phyloP scores from a whole-genome alignment of 1,140 invertebrate species.

The Episyrphus balteatus region DNA sequence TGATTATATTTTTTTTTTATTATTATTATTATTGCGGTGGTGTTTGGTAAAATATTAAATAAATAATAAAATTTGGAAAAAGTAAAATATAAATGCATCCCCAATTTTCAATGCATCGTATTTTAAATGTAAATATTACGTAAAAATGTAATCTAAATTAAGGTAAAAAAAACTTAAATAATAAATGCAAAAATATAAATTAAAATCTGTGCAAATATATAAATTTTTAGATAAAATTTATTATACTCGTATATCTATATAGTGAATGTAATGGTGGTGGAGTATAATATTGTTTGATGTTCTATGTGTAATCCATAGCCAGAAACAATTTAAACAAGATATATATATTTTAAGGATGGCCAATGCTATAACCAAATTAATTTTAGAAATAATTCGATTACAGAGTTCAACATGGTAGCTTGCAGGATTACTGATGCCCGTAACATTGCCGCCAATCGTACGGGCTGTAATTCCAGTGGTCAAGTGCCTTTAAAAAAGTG shows the following conservation, averaged over 20 bases:
- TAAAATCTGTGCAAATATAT: background rate
- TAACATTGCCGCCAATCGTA: slow-evolving; percentile 64
- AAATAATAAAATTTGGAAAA: too few species aligned
- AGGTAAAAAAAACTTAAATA: too few species aligned
- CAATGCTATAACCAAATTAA: slow-evolving; percentile 44
- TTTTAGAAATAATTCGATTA: slow-evolving; percentile 57
- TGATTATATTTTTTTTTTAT: too few species aligned
- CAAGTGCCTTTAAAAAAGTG: slow-evolving; percentile 97
- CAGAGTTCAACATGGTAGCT: slow-evolving; percentile 96
- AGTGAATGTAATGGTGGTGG: too few species aligned
- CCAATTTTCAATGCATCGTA: too few species aligned
- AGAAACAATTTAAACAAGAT: slow-evolving; percentile 4
- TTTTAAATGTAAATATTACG: too few species aligned
- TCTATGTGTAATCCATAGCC: slow-evolving; percentile 1
- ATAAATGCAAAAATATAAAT: too few species aligned
- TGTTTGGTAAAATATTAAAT: too few species aligned
- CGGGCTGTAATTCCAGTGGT: slow-evolving; percentile 56
- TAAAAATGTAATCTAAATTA: too few species aligned
- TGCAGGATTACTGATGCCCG: slow-evolving; percentile 85
- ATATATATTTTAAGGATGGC: slow-evolving; percentile 29
- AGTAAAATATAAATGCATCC: too few species aligned
- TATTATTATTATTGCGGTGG: too few species aligned
- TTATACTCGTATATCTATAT: background rate
- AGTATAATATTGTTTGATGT: background rate
- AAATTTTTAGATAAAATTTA: background rate